Evolutionary conservation across 2,113 vertebrate genomes (phyloP), one percentile per base, ranked within the genome.

Genomic region (Oxygymnocypris stewartii): DNA sequence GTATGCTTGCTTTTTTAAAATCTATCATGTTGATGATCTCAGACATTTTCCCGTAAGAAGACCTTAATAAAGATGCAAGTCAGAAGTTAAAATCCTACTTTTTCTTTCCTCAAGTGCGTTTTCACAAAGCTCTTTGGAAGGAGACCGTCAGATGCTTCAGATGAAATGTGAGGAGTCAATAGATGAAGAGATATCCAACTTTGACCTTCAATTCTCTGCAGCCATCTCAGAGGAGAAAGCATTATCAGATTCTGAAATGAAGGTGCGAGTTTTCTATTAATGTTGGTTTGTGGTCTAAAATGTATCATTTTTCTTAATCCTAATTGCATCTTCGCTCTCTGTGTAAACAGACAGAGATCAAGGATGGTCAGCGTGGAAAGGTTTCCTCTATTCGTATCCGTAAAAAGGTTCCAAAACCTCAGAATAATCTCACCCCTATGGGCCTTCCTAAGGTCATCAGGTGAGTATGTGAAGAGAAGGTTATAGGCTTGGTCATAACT

Each of bases 371-470:
- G 42, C 87, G 88, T 67, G 94, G 96, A 57, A 98, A 96, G 47
- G 97, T 98, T 76, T 98, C 97, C 6, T 93, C 94, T 71, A 96
- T 98, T 86, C 92, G 95, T 88, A 98, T 98, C 88, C 94, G 96
- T 28, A 96, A 93, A 90, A 94, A 95, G 4, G 93, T 95, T 6
- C 94, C 92, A 40, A 95, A 95, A 90, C 91, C 95, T 57, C 96
- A 95, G 77, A 92, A 92, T 88, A 97, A 96, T 89, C 95, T 98
- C 59, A 98, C 97, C 0, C 97, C 97, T 2, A 97, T 98, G 96
- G 96, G 97, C 18, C 94, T 98, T 49, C 97, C 97, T 85, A 96
- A 95, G 87, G 92, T 94, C 10, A 81, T 97, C 93, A 95, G 97
- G 97, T 97, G 88, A 81, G 75, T 47, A 31, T 67, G 5, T 3